A percentile compares a stretch with the other conserved stretches of the same genome.
Evolutionary conservation across 64 coral and sea anemone genomes (phyloP).

Genomic region (Dendrophyllia cribrosa): DNA sequence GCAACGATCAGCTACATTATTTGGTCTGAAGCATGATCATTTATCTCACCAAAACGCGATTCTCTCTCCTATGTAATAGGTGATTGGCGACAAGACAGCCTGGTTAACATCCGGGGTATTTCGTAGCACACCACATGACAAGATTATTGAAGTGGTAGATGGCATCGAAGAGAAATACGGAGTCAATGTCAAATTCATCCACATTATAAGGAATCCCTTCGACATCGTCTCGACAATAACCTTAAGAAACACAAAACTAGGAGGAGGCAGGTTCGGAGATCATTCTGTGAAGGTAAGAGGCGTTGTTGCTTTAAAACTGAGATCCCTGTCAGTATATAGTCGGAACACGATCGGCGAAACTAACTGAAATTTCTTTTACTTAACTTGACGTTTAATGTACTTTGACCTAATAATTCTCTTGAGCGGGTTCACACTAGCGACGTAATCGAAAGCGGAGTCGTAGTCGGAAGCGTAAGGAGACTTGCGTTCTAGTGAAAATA

Average conservation of each 20-base stretch:
- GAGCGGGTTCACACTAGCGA: too few relatives aligned
- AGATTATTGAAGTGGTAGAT: neutral
- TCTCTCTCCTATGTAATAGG: neutral
- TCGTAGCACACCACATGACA: neutral
- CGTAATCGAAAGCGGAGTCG: too few relatives aligned
- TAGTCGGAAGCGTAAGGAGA: too few relatives aligned
- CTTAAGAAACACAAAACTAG: neutral
- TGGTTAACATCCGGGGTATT: neutral
- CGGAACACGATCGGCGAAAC: too few relatives aligned
- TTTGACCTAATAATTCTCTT: too few relatives aligned
- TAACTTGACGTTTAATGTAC: too few relatives aligned
- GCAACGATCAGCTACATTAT: too few relatives aligned
- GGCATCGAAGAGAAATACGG: neutral
- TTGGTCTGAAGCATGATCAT: too few relatives aligned
- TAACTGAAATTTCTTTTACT: too few relatives aligned
- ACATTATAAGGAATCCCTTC: neutral
- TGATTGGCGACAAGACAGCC: neutral
- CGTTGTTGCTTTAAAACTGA: neutral
- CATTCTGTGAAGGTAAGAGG: neutral
- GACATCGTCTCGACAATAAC: conserved; percentile 7
- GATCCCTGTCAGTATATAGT: too few relatives aligned
- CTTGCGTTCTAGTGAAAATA: too few relatives aligned
- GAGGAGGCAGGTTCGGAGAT: neutral
- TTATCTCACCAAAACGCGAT: too few relatives aligned
- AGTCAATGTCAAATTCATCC: neutral